Base-by-base conservation (phyloP, 2,888 invertebrate genomes). In the Cheilosia vulpina region DNA sequence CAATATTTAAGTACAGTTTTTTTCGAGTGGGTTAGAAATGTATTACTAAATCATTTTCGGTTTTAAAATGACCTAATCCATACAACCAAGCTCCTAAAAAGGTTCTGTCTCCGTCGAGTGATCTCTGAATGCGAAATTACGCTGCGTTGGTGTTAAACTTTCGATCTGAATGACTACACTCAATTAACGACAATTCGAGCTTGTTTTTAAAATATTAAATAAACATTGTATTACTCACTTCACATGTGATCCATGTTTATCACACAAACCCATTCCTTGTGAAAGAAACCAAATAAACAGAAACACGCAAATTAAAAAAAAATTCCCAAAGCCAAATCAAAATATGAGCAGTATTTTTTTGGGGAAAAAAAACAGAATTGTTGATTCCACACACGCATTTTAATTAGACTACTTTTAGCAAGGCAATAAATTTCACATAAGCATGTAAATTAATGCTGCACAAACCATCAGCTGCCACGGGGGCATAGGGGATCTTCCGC, bases 371-470 rank as follows among this genome's bases (percentile, higher is more conserved):
- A 19, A 11, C 13, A 24, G 15, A 52, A 24, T 52, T 52, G 13
- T 52, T 15, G 24, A 52, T 52, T 24, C 11, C 52, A 24, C 21
- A 50, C 50, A 50, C 21, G 24, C 15, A 52, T 52, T 21, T 21
- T 11, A 52, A 52, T 52, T 52, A 52, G 21, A 52, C 52, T 15
- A 52, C 52, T 52, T 24, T 52, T 52, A 52, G 41, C 66, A 24
- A 53, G 38, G 53, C 52, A 53, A 66, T 66, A 21, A 53, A 52
- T 41, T 66, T 66, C 52, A 53, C 66, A 53, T 19, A 9, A 66
- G 24, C 52, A 31, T 53, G 66, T 53, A 21, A 66, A 66, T 53
- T 41, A 52, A 34, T 45, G 65, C 15, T 34, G 38, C 34, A 34
- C n/a, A 9, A 57, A 17, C 11, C 2, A 57, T 19, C 57, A 38